These are phyloP conservation scores for Scleropages formosus DNA, from an alignment of 2,797 vertebrate genomes.

Conservation along the genomic window DNA sequence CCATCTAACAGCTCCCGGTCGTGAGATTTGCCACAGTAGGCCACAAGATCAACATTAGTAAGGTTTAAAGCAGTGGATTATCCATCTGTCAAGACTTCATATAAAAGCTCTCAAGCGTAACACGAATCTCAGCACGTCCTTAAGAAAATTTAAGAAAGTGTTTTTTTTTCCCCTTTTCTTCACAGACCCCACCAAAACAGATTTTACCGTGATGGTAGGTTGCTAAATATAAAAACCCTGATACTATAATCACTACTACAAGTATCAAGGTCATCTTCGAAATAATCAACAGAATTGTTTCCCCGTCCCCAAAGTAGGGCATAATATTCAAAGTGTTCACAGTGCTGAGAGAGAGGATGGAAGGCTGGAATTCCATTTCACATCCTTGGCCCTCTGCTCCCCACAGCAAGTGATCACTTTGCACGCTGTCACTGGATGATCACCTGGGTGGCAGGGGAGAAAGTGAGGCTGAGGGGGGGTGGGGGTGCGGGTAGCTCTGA, in stretches of 20 bases:
- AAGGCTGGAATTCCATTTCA: background rate
- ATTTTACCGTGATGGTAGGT: background rate
- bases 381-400: background rate
- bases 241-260: background rate
- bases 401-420: conserved; percentile 15
- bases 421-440: background rate
- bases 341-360: background rate
- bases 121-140: conserved; percentile 61
- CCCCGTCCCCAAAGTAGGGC: no score
- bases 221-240: background rate
- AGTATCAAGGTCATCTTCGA: background rate
- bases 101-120: conserved; percentile 72
- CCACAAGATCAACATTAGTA: conserved; percentile 75
- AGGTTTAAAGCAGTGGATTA: conserved; percentile 79
- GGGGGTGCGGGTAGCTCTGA: background rate
- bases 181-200: background rate
- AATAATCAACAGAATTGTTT: background rate
- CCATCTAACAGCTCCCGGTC: conserved; percentile 68
- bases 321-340: background rate
- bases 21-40: conserved; percentile 61
- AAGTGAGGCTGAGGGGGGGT: background rate
- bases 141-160: no score
- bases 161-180: no score
- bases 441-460: background rate
- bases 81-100: conserved; percentile 68